phyloP scores from a whole-genome alignment of 2,888 invertebrate species.

The Polydrusus tereticollis region DNA sequence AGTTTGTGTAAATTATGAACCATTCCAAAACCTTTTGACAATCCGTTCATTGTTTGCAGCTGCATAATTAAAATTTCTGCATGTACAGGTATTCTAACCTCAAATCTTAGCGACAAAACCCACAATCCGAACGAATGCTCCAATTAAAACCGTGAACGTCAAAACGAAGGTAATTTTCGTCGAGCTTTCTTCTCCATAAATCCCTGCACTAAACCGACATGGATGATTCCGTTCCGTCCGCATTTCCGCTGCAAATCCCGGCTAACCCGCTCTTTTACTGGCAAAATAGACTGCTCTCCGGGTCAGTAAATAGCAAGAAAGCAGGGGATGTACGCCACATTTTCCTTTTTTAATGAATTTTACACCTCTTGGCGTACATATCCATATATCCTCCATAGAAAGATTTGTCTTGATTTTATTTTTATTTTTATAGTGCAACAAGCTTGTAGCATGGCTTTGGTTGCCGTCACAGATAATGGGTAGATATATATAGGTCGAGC shows the following conservation, averaged over 20 bases:
- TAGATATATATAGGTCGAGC: no score
- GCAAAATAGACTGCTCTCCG: slow-evolving; percentile 23
- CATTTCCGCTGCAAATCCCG: slow-evolving; percentile 45
- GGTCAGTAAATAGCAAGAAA: slow-evolving; percentile 33
- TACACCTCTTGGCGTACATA: slow-evolving; percentile 9
- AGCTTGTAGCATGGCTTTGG: no score
- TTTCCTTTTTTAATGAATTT: slow-evolving; percentile 17
- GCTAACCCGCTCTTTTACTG: slow-evolving; percentile 23
- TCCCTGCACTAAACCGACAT: slow-evolving; percentile 24
- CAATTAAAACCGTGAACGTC: slow-evolving; percentile 16
- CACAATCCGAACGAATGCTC: not conserved
- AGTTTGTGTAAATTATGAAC: no score
- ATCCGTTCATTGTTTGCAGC: no score
- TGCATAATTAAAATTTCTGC: not conserved
- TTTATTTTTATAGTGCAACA: not conserved
- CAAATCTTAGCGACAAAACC: not conserved
- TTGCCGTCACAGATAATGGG: no score
- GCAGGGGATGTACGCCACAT: slow-evolving; percentile 22
- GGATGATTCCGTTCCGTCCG: slow-evolving; percentile 29
- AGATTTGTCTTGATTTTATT: not conserved
- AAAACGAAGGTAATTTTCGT: slow-evolving; percentile 18
- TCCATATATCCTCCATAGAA: not conserved
- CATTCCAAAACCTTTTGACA: no score
- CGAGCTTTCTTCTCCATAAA: slow-evolving; percentile 17
- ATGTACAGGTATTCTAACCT: not conserved